Conservation (phyloP, 2,113 vertebrate species). For the Anguilla japonica region DNA sequence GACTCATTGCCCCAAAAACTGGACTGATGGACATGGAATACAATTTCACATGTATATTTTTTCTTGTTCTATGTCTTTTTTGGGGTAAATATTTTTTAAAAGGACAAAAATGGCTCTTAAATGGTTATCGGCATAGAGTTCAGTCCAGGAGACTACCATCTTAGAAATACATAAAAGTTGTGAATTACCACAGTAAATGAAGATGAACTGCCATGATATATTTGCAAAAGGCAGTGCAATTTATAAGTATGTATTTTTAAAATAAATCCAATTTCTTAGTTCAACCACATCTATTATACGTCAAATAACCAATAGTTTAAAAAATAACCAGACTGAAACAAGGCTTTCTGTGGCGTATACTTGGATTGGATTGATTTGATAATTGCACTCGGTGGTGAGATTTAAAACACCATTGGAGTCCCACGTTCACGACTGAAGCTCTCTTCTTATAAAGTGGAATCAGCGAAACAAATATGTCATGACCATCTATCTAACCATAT, state of each 20-base stretch:
- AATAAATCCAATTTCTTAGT: background rate
- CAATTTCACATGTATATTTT: no score
- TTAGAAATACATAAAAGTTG: background rate
- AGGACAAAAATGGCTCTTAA: no score
- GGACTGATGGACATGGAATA: no score
- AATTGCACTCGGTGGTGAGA: background rate
- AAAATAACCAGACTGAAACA: background rate
- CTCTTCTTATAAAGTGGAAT: background rate
- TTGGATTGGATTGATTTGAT: background rate
- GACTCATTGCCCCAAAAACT: no score
- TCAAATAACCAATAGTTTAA: no score
- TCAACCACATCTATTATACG: no score
- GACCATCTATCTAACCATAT: background rate
- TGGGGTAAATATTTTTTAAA: no score
- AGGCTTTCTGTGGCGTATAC: background rate
- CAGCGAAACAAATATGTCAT: background rate
- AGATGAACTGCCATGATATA: no score
- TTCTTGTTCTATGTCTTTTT: no score
- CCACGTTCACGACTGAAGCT: background rate
- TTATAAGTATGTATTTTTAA: background rate
- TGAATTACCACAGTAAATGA: no score
- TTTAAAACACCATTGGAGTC: background rate
- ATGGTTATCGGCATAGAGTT: background rate
- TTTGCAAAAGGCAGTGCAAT: background rate
- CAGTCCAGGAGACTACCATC: background rate